Evolutionary conservation across 1,140 invertebrate species (phyloP), one percentile per base, ranked within the genome.

Genomic region (Cherax destructor): DNA sequence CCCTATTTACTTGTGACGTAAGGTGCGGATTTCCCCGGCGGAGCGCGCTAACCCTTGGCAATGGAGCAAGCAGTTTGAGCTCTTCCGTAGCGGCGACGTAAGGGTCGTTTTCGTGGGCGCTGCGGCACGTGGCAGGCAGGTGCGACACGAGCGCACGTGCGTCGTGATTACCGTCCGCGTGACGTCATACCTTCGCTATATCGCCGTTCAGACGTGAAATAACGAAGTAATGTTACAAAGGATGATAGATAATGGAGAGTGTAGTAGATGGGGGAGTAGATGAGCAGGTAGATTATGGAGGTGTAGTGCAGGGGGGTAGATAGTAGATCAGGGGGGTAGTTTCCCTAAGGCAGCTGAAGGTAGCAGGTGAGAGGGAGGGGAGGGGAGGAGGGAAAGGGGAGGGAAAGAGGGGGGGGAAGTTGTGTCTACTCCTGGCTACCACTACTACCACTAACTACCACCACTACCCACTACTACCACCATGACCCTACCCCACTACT

Each of bases 111-210:
- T 79, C 6, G 87, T 79, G 72, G 83, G 65, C 56, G 61, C 13
- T 52, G 79, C 87, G 49, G 87, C 87, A 89, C 87, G 87, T 89
- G 87, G 50, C 87, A 47, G 87, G 87, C 87, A 89, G 87, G 87
- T 89, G 87, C 87, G 87, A 83, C 87, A 89, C 87, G 87, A 79
- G 87, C 87, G 87, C 87, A 89, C 87, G 87, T 89, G 87, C 87
- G 87, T 80, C 69, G 87, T 89, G 87, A 89, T 89, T 89, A 89
- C 87, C 87, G 47, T 89, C 78, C 77, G 7, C 56, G n/a, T 89
- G 87, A 89, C 87, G 87, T 89, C 87, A 89, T 59, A 56, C 79
- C 80, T 24, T 5, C 16, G 18, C 18, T 13, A 56, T 13, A 13
- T 10, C 30, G 52, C 52, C 52, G 52, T 9, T 9, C 52, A 1